These are phyloP conservation scores for Mizuhopecten yessoensis DNA, from an alignment of 1,140 invertebrate genomes.

Conservation along the genomic window DNA sequence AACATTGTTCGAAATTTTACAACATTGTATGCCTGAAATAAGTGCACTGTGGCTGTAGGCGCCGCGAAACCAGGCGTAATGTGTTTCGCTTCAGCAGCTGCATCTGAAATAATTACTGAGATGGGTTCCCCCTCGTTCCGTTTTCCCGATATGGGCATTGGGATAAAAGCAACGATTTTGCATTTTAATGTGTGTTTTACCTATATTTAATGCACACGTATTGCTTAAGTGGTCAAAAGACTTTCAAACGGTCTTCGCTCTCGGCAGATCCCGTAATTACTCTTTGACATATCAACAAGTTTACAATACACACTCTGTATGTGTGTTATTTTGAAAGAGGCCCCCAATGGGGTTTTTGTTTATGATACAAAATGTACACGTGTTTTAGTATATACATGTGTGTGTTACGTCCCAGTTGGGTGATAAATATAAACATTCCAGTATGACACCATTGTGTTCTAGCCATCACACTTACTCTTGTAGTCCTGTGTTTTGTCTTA, in stretches of 20 bases:
- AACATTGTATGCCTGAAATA: not conserved
- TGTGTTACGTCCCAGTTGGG: not conserved
- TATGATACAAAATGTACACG: not conserved
- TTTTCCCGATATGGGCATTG: slow-evolving; percentile 24
- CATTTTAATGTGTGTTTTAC: not conserved
- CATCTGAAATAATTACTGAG: not conserved
- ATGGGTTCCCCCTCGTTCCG: not conserved
- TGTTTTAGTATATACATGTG: not conserved
- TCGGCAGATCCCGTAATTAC: not conserved
- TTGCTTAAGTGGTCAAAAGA: not conserved
- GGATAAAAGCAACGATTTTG: not conserved
- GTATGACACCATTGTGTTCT: not conserved
- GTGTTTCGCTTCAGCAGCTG: not conserved
- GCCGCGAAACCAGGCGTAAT: not conserved
- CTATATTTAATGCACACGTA: not conserved
- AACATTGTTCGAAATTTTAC: not conserved
- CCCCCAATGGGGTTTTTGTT: not conserved
- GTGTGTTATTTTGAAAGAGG: not conserved
- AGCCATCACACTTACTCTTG: not conserved
- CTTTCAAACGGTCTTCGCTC: not conserved
- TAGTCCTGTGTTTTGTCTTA: not conserved
- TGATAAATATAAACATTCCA: not conserved
- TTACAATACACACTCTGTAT: not conserved
- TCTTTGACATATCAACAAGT: not conserved
- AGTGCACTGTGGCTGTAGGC: not conserved